Base-by-base conservation (phyloP, 2,888 invertebrate species). In the Lasioglossum marginatum region DNA sequence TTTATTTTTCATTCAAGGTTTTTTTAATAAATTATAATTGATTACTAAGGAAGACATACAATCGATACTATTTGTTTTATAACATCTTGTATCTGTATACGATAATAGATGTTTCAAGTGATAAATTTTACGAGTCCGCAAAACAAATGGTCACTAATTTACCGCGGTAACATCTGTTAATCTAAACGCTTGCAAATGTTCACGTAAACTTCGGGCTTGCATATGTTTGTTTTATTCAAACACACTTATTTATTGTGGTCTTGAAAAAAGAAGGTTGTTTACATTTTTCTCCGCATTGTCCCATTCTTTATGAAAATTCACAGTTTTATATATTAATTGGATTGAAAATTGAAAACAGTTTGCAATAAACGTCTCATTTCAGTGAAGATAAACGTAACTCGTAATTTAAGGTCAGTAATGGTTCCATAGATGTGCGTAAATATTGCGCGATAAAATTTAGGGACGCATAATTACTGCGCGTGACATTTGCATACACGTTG, bases 381-480 rank as follows among this genome's bases (percentile, higher is more conserved):
- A 5, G 27, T 5, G 4, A 60, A 60, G 27, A 60, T 12, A 60
- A 60, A 43, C 12, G 43, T 48, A 34, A 34, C 19, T 66, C 1
- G 19, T 34, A 70, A 81, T 86, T 40, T n/a, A 40, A 60, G 31
- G n/a, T n/a, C 48, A 37, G 52, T 71, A 81, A 63, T 71, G n/a
- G 43, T n/a, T 70, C 40, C 74, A 10, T 34, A 66, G 66, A 34
- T 23, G 1, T 16, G 14, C 16, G 27, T 5, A 66, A 77, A 74
- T 60, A 70, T 80, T 85, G 63, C 73, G 37, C 63, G 80, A 85
- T 74, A 77, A 71, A 60, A 79, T 79, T 19, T 34, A 34, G 63
- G 63, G 60, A 14, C 19, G 77, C 52, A 77, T 85, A 86, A 86
- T 85, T 86, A 81, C 81, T 57, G 81, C 77, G 12, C 52, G 63